phyloP scores from a whole-genome alignment of 2,888 invertebrate species.

The Volucella bombylans region DNA sequence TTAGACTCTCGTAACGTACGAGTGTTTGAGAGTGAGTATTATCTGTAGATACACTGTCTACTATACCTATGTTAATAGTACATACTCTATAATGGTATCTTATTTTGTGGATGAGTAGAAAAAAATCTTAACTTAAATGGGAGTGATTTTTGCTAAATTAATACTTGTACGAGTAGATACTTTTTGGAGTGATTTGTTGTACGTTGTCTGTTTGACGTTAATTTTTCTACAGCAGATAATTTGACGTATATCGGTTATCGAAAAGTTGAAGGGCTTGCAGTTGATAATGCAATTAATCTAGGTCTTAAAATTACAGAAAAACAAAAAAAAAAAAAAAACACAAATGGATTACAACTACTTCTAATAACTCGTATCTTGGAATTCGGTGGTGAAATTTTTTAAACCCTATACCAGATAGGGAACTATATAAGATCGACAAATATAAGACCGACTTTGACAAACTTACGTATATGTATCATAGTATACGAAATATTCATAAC shows the following conservation, averaged over 20 bases:
- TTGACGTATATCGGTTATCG: constrained; percentile 2
- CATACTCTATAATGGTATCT: constrained; percentile 33
- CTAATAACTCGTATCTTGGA: too few species aligned
- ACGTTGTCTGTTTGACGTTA: neutral
- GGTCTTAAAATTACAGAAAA: too few species aligned
- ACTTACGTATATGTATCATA: too few species aligned
- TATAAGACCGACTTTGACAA: too few species aligned
- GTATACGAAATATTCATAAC: too few species aligned
- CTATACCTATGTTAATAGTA: too few species aligned
- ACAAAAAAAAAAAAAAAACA: too few species aligned
- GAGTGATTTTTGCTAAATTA: neutral
- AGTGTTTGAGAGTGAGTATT: constrained; percentile 34
- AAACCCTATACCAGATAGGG: too few species aligned
- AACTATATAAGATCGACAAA: too few species aligned
- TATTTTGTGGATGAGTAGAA: constrained; percentile 19
- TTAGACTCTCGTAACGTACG: constrained; percentile 9
- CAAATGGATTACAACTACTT: too few species aligned
- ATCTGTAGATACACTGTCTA: constrained; percentile 43
- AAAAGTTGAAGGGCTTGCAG: constrained; percentile 2
- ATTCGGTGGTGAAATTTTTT: too few species aligned
- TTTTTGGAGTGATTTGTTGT: constrained; percentile 21
- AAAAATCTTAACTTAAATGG: constrained; percentile 1
- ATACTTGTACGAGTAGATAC: neutral
- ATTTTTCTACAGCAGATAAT: neutral
- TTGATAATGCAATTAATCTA: constrained; percentile 13